Base-by-base conservation (phyloP, 1,140 invertebrate genomes). In the Parasteatoda tepidariorum region DNA sequence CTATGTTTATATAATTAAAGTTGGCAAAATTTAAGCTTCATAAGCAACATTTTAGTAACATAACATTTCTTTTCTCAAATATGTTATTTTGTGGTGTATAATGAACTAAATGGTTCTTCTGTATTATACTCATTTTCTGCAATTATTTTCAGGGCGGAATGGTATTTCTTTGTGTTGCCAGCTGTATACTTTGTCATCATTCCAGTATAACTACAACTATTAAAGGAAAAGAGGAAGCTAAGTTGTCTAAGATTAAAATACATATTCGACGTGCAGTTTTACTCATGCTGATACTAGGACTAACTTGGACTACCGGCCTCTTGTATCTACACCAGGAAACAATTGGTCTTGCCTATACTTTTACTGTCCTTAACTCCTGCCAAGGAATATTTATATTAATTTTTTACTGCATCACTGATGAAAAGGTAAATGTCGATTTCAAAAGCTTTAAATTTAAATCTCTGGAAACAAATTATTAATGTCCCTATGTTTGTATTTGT, bases 381-480 rank as follows among this genome's bases (percentile, higher is more conserved):
- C 95, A 98, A 90, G 97, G 97, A 86, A 91, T 98, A 84, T 97
- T 98, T 90, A 98, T 98, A 87, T 97, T 98, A 90, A 91, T 97
- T 84, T 97, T 97, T 90, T 96, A 98, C 90, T 98, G 96, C 88
- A 90, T 98, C 87, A 94, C 96, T 89, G 97, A 98, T 90, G 96
- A 82, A 64, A 81, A 73, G 64, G 67, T 84, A 64, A 48, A 48
- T 48, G 38, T 48, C 18, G 9, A 48, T 48, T 48, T n/a, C n/a
- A n/a, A n/a, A n/a, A n/a, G n/a, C n/a, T n/a, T n/a, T n/a, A n/a
- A n/a, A n/a, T n/a, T n/a, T n/a, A n/a, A n/a, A n/a, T n/a, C n/a
- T n/a, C n/a, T n/a, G n/a, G n/a, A n/a, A n/a, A n/a, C n/a, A n/a
- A n/a, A n/a, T n/a, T n/a, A n/a, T n/a, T n/a, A n/a, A n/a, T n/a